Percentiles rank a stretch among this genome's conserved stretches.
These are phyloP conservation scores for Gymnoscopelus microlampas DNA, from an alignment of 2,797 vertebrate genomes.

Conservation along the genomic window DNA sequence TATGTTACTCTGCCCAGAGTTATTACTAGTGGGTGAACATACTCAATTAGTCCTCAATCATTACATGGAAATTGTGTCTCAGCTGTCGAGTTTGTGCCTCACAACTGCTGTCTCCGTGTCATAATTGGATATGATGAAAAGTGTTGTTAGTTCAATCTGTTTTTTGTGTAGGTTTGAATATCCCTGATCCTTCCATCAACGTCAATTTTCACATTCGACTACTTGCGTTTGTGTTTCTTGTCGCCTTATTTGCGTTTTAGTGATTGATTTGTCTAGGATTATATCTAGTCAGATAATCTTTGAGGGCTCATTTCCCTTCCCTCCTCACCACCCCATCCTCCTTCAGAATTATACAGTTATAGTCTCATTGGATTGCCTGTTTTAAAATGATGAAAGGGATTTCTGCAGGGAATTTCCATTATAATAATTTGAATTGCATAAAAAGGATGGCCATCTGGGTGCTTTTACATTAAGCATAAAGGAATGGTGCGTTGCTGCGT, in stretches of 20 bases:
- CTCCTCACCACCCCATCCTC: not conserved
- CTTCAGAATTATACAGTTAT: constrained; percentile 14
- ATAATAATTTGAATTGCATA: constrained; percentile 46
- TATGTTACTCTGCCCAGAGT: not conserved
- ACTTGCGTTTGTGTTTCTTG: not conserved
- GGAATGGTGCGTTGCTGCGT: constrained; percentile 2
- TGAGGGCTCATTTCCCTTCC: constrained; percentile 23
- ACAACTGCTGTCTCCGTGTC: not conserved
- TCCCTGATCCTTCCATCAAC: too few species aligned
- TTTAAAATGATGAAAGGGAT: constrained; percentile 41
- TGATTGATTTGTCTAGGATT: constrained; percentile 2
- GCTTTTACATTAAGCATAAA: constrained; percentile 9
- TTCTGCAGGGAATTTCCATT: constrained; percentile 37
- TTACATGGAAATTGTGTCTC: constrained; percentile 19
- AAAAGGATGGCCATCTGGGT: constrained; percentile 43
- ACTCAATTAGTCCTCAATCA: not conserved
- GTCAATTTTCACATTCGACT: not conserved
- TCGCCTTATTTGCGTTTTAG: constrained; percentile 7
- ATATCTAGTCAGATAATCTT: constrained; percentile 14
- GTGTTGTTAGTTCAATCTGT: not conserved
- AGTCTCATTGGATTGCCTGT: constrained; percentile 15
- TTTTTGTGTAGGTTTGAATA: too few species aligned
- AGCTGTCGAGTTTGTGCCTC: constrained; percentile 3
- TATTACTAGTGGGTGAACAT: constrained; percentile 9
- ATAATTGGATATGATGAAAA: too few species aligned